Percentiles rank a stretch among this genome's conserved stretches.
Evolutionary conservation across 2,888 invertebrate genomes (phyloP).

Genomic region (Dicranocentrus wangi): DNA sequence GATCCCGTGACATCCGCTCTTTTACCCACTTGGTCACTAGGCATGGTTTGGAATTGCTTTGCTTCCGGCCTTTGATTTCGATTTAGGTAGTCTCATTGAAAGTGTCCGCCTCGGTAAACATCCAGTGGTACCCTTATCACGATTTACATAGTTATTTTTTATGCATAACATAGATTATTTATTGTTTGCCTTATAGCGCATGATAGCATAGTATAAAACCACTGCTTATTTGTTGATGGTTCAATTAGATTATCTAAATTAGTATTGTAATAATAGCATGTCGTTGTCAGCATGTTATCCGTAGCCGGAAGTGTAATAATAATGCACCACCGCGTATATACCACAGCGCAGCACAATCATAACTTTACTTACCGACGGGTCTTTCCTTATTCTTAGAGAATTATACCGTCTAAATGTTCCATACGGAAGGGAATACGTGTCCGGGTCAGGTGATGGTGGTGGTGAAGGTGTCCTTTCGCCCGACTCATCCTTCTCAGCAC

Average conservation of each 20-base stretch:
- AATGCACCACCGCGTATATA: neutral
- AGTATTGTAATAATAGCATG: neutral
- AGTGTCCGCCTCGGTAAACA: conserved; percentile 58
- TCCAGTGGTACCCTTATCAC: conserved; percentile 57
- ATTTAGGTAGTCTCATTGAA: conserved; percentile 52
- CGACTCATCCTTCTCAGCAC: neutral
- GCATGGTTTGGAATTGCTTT: conserved; percentile 14
- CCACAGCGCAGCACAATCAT: neutral
- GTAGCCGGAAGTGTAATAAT: neutral
- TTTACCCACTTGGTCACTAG: conserved; percentile 24
- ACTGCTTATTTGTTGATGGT: conserved; percentile 20
- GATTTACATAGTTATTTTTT: neutral
- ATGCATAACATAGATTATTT: no score
- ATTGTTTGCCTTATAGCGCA: no score
- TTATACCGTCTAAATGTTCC: conserved; percentile 56
- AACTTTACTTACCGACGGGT: conserved; percentile 42
- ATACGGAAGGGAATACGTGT: conserved; percentile 48
- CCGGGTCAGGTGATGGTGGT: conserved; percentile 42
- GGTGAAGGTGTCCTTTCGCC: neutral
- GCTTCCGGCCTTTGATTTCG: conserved; percentile 45
- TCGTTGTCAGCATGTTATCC: neutral
- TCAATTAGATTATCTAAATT: conserved; percentile 53
- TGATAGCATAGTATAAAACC: neutral
- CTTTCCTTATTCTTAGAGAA: conserved; percentile 55
- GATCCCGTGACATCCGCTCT: conserved; percentile 55